These are phyloP conservation scores for Cyanoramphus novaezelandiae DNA, from an alignment of 2,113 vertebrate genomes.

Conservation along the genomic window DNA sequence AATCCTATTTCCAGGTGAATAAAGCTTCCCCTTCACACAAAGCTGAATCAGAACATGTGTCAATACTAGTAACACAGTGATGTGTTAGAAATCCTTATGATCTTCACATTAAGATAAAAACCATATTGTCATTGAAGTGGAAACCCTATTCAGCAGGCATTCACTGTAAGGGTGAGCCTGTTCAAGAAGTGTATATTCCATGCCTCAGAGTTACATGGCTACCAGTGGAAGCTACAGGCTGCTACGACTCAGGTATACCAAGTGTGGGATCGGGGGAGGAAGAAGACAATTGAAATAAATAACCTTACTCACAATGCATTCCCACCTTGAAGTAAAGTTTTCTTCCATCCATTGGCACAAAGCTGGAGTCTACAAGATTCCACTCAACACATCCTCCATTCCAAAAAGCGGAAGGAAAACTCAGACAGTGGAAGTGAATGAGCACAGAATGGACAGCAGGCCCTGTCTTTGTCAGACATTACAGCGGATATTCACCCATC, in stretches of 20 bases:
- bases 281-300: background rate
- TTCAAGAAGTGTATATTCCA: background rate
- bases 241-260: background rate
- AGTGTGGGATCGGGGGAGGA: background rate
- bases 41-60: background rate
- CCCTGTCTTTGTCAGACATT: background rate
- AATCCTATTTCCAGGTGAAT: background rate
- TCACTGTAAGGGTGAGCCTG: background rate
- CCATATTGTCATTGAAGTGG: background rate
- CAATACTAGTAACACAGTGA: background rate
- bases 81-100: background rate
- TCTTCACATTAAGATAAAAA: background rate
- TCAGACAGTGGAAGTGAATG: background rate
- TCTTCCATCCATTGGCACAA: background rate
- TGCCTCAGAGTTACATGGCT: background rate
- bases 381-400: background rate
- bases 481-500: background rate
- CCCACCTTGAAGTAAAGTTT: background rate
- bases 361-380: background rate
- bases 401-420: background rate
- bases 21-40: background rate
- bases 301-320: background rate
- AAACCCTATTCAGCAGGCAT: background rate
- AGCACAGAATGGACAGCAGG: background rate
- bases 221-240: background rate